Percentiles rank a stretch among this genome's conserved stretches.
Evolutionary conservation across 2,113 vertebrate genomes (phyloP).

Genomic region (Neomonachus schauinslandi): DNA sequence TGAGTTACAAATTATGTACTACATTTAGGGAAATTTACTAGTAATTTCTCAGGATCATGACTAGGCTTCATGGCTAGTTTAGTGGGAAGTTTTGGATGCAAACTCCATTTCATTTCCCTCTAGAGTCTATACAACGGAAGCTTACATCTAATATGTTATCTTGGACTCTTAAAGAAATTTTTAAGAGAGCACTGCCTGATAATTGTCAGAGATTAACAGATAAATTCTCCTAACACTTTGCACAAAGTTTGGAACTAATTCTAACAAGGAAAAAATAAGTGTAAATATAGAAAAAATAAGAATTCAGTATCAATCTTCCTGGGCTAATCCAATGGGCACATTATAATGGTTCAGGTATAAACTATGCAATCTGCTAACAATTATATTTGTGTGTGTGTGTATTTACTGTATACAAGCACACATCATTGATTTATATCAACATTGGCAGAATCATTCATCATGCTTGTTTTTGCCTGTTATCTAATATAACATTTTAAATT

Average conservation of each 20-base stretch:
- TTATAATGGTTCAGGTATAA: background rate
- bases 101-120: background rate
- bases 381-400: background rate
- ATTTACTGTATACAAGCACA: background rate
- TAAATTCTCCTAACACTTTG: conserved; percentile 60
- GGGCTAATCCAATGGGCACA: background rate
- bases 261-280: conserved; percentile 62
- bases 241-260: conserved; percentile 70
- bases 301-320: conserved; percentile 31
- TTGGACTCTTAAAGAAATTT: conserved; percentile 79
- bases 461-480: background rate
- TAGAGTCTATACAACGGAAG: background rate
- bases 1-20: conserved; percentile 5
- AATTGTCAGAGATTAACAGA: conserved; percentile 75
- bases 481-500: background rate
- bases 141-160: conserved; percentile 79
- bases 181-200: conserved; percentile 77
- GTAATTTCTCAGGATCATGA: background rate
- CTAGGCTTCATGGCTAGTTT: background rate
- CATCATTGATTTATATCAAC: background rate
- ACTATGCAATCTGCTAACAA: background rate
- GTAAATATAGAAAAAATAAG: conserved; percentile 45
- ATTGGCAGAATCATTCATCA: background rate
- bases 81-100: background rate
- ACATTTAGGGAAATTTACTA: background rate